These are phyloP conservation scores for Nannobrachium achirus DNA, from an alignment of 2,113 vertebrate species.

Conservation along the genomic window DNA sequence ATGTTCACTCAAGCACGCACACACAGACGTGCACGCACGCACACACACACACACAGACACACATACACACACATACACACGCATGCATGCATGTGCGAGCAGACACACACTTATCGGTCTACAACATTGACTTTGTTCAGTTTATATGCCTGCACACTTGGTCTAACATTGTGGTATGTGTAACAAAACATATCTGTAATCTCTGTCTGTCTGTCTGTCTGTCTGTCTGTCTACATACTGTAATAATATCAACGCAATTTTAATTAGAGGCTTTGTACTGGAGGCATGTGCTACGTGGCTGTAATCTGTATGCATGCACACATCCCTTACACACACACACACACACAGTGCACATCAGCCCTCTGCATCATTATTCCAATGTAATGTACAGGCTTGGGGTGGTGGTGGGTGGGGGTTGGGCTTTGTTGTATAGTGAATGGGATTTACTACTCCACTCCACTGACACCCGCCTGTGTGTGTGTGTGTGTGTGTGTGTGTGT, in stretches of 20 bases:
- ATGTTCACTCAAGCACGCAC: constrained; percentile 45
- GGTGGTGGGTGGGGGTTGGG: constrained; percentile 57
- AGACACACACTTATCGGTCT: too few relatives aligned
- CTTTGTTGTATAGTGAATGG: constrained; percentile 65
- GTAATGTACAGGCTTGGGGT: constrained; percentile 20
- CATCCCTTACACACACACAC: background rate
- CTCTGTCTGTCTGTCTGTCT: background rate
- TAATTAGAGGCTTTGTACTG: too few relatives aligned
- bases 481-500: too few relatives aligned
- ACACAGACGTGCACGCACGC: constrained; percentile 10
- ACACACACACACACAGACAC: too few relatives aligned
- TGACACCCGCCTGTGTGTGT: constrained; percentile 21
- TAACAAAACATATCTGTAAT: too few relatives aligned
- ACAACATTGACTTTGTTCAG: too few relatives aligned
- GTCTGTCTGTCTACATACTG: too few relatives aligned
- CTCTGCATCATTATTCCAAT: constrained; percentile 33
- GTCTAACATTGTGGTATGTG: too few relatives aligned
- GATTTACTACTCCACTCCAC: constrained; percentile 66
- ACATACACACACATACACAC: too few relatives aligned
- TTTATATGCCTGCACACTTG: background rate
- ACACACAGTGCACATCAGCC: constrained; percentile 24
- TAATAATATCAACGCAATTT: too few relatives aligned
- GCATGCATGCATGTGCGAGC: too few relatives aligned
- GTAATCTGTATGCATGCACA: background rate
- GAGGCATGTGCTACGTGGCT: too few relatives aligned